Evolutionary conservation across 2,797 vertebrate species (phyloP).

Genomic region (Gymnothorax reevesii): DNA sequence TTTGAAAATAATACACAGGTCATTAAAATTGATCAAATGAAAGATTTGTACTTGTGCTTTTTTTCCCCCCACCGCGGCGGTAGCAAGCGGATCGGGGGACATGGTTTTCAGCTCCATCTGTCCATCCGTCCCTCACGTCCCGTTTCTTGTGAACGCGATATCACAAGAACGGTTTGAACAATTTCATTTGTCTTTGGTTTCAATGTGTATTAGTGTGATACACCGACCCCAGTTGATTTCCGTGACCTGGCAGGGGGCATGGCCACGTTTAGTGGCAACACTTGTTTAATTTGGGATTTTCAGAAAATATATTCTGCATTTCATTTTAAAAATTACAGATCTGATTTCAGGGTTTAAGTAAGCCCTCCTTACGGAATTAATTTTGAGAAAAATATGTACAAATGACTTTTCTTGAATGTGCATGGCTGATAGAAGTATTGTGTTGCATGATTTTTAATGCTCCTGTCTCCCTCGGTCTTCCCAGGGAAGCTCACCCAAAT

Average conservation of each 20-base stretch:
- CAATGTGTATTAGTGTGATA: too few relatives aligned
- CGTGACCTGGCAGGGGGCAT: too few relatives aligned
- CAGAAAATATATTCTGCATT: not conserved
- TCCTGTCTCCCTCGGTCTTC: not conserved
- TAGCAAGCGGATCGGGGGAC: too few relatives aligned
- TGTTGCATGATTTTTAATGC: not conserved
- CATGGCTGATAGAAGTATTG: not conserved
- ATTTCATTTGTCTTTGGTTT: too few relatives aligned
- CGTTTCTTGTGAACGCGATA: too few relatives aligned
- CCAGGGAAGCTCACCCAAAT: conserved; percentile 94
- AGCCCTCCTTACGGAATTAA: not conserved
- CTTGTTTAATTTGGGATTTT: not conserved
- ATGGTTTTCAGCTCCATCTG: too few relatives aligned
- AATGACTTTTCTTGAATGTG: not conserved
- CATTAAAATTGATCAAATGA: not conserved
- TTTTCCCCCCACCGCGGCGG: too few relatives aligned
- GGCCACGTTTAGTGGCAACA: too few relatives aligned
- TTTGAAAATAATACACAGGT: not conserved
- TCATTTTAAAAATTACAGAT: not conserved
- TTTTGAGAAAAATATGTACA: not conserved
- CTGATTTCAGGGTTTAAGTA: not conserved
- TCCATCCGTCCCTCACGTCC: too few relatives aligned
- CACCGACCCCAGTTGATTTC: too few relatives aligned
- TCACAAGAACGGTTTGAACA: too few relatives aligned
- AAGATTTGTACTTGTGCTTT: not conserved